Conservation (phyloP, 2,113 vertebrate genomes). For the Erythrocercus mccallii region DNA sequence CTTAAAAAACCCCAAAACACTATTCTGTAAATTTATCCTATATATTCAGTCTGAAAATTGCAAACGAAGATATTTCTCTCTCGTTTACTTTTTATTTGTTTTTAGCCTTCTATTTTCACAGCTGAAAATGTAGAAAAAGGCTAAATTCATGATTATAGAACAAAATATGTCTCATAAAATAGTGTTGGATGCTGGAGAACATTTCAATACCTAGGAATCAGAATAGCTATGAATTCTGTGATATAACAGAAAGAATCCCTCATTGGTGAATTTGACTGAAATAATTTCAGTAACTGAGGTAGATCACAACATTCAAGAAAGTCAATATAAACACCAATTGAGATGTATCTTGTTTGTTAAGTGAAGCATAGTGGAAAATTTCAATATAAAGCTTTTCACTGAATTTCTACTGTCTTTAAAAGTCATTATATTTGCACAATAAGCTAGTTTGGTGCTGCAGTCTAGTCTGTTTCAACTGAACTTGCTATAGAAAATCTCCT, state of each 20-base stretch:
- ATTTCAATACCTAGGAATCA: neutral
- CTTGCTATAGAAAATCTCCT: neutral
- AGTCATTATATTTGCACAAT: neutral
- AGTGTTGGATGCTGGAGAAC: neutral
- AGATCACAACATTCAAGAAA: neutral
- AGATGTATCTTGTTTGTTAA: neutral
- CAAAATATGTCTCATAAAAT: neutral
- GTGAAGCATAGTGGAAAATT: neutral
- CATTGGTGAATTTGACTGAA: neutral
- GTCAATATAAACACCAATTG: neutral
- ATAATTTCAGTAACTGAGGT: neutral
- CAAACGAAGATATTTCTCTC: neutral
- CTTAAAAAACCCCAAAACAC: rapidly evolving
- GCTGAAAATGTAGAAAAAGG: neutral
- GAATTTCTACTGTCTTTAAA: neutral
- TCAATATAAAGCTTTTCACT: neutral
- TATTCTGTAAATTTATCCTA: neutral
- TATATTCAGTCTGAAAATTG: neutral
- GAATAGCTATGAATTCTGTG: neutral
- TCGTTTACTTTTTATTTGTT: neutral
- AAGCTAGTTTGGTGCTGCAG: neutral
- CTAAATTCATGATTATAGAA: neutral
- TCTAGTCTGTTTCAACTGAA: neutral
- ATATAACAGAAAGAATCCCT: neutral
- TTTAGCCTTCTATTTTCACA: neutral